Evolutionary conservation across 2,113 vertebrate species (phyloP).

Genomic region (Burhinus oedicnemus): DNA sequence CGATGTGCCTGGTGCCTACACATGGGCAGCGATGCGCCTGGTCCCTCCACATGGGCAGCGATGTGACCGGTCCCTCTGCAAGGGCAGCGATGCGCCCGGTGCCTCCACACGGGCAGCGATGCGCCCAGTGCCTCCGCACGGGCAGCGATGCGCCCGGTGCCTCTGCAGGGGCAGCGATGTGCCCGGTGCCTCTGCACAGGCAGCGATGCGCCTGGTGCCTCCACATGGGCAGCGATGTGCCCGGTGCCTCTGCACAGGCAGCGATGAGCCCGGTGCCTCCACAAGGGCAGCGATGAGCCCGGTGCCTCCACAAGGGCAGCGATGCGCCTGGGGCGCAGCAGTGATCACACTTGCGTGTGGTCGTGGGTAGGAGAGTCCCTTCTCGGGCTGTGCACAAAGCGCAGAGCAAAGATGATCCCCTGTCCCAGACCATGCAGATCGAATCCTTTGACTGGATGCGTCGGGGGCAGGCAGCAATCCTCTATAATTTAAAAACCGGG

Average conservation of each 20-base stretch:
- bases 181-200: no score
- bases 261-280: not conserved
- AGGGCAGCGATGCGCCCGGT: not conserved
- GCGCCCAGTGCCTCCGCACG: no score
- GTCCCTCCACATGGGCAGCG: not conserved
- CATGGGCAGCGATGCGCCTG: no score
- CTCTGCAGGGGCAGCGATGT: no score
- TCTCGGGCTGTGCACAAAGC: not conserved
- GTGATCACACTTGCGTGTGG: accelerated
- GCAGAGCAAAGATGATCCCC: not conserved
- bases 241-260: not conserved
- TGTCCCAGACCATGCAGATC: not conserved
- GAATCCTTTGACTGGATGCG: not conserved
- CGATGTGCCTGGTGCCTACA: not conserved
- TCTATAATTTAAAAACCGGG: accelerated
- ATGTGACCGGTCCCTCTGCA: not conserved
- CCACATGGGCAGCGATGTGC: accelerated
- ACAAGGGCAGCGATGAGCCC: not conserved
- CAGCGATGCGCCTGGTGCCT: not conserved
- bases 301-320: not conserved
- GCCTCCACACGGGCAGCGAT: no score
- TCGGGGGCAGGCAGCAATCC: not conserved
- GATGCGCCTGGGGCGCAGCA: accelerated
- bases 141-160: accelerated
- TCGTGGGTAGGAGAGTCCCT: not conserved